These are phyloP conservation scores for Listronotus bonariensis DNA, from an alignment of 1,140 invertebrate species.

Conservation along the genomic window DNA sequence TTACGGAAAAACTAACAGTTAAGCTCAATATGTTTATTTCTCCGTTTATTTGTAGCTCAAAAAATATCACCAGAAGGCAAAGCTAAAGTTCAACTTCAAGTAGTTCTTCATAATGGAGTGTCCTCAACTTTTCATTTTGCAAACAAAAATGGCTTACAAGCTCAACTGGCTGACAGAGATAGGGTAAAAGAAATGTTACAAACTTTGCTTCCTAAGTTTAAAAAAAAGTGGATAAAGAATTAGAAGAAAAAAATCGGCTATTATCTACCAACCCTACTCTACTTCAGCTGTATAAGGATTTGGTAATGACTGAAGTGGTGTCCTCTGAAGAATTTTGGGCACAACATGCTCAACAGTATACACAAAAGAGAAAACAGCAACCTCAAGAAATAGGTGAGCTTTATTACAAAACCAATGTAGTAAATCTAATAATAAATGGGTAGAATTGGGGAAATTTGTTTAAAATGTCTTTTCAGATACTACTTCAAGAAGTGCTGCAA, in stretches of 20 bases:
- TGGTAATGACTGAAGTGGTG: slow-evolving; percentile 92
- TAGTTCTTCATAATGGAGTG: slow-evolving; percentile 90
- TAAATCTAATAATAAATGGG: too few species aligned
- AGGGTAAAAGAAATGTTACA: slow-evolving; percentile 92
- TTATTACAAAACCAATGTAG: neutral
- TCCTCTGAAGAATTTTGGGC: slow-evolving; percentile 97
- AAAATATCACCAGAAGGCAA: slow-evolving; percentile 98
- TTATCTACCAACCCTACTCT: slow-evolving; percentile 83
- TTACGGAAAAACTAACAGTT: too few species aligned
- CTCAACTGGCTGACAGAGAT: slow-evolving; percentile 89
- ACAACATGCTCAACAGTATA: slow-evolving; percentile 79
- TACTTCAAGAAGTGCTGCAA: too few species aligned
- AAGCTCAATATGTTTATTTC: too few species aligned
- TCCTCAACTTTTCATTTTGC: slow-evolving; percentile 98
- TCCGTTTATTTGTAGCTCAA: slow-evolving; percentile 87
- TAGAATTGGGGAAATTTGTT: too few species aligned
- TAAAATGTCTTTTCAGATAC: too few species aligned
- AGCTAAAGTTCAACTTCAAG: slow-evolving; percentile 97
- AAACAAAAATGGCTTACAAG: slow-evolving; percentile 79
- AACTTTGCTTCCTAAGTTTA: slow-evolving; percentile 92
- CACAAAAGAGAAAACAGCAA: slow-evolving; percentile 70
- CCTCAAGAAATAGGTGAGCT: slow-evolving; percentile 80
- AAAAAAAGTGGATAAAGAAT: slow-evolving; percentile 92
- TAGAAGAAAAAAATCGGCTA: slow-evolving; percentile 84
- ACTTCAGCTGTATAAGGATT: slow-evolving; percentile 86